phyloP scores from a whole-genome alignment of 2,888 invertebrate genomes.

The Ectemnius cavifrons region DNA sequence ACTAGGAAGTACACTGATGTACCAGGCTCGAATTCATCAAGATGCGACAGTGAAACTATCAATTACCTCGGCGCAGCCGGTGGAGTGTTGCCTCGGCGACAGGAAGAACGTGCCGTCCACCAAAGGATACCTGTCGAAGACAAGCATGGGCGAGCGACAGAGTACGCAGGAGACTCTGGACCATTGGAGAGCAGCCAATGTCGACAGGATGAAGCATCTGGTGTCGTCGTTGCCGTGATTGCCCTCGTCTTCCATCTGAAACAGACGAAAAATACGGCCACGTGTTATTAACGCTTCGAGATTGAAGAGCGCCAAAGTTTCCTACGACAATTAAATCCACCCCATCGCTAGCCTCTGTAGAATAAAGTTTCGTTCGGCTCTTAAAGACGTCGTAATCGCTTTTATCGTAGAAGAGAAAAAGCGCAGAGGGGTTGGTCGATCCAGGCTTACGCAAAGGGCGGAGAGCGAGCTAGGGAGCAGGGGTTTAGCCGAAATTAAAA shows the following conservation, averaged over 20 bases:
- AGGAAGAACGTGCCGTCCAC: conserved; percentile 99
- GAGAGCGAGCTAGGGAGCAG: background rate
- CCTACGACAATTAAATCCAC: background rate
- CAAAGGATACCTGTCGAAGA: conserved; percentile 98
- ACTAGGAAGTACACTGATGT: background rate
- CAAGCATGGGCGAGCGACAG: conserved; percentile 92
- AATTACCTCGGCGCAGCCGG: conserved; percentile 89
- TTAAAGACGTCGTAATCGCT: background rate
- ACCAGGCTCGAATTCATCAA: too few relatives aligned
- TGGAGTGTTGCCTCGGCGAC: conserved; percentile 94
- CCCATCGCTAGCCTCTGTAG: background rate
- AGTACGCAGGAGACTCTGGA: conserved; percentile 91
- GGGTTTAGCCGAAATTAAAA: conserved; percentile 1
- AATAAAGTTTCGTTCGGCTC: conserved; percentile 3
- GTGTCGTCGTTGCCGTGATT: conserved; percentile 99
- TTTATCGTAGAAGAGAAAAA: background rate
- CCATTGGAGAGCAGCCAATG: conserved; percentile 94
- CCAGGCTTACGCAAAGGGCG: background rate
- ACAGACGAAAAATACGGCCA: conserved; percentile 68
- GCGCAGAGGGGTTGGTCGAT: background rate
- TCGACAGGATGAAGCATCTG: conserved; percentile 96
- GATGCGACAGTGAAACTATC: too few relatives aligned
- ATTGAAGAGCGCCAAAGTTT: conserved; percentile 8
- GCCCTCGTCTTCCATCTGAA: conserved; percentile 98
- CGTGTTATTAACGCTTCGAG: background rate